Evolutionary conservation across 2,888 invertebrate species (phyloP).

Genomic region (Trissolcus japonicus): DNA sequence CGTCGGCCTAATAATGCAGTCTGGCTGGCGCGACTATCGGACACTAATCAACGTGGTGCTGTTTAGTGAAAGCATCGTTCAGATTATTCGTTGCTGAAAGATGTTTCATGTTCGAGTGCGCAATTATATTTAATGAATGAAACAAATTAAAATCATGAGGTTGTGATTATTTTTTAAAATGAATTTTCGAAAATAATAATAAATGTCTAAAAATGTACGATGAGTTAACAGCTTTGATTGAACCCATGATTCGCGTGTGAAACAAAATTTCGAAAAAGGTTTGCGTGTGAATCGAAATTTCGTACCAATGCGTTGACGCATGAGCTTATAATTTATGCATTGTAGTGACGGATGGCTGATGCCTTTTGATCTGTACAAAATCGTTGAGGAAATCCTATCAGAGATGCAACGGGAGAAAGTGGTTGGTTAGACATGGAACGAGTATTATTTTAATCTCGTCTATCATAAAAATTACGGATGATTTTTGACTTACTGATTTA

Average conservation of each 20-base stretch:
- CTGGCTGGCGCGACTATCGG: too few species aligned
- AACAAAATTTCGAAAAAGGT: neutral
- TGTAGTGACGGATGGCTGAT: constrained; percentile 26
- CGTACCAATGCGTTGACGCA: constrained; percentile 24
- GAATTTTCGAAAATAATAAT: too few species aligned
- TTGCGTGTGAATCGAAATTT: constrained; percentile 43
- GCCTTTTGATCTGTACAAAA: constrained; percentile 39
- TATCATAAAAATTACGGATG: constrained; percentile 47
- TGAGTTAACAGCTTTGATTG: too few species aligned
- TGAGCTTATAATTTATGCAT: constrained; percentile 33
- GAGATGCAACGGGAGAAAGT: constrained; percentile 51
- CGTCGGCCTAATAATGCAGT: constrained; percentile 2
- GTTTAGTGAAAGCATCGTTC: constrained; percentile 30
- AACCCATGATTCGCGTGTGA: too few species aligned
- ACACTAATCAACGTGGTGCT: constrained; percentile 20
- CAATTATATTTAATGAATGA: too few species aligned
- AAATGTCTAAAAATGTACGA: too few species aligned
- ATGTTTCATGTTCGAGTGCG: too few species aligned
- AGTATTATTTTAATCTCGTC: constrained; percentile 56
- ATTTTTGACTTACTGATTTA: constrained; percentile 53
- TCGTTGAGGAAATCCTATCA: constrained; percentile 29
- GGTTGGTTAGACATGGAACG: constrained; percentile 39
- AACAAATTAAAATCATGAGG: too few species aligned
- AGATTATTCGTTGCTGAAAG: too few species aligned
- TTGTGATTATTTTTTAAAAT: too few species aligned